Base-by-base conservation (phyloP, 2,888 invertebrate species). In the Trissolcus brochymenae region DNA sequence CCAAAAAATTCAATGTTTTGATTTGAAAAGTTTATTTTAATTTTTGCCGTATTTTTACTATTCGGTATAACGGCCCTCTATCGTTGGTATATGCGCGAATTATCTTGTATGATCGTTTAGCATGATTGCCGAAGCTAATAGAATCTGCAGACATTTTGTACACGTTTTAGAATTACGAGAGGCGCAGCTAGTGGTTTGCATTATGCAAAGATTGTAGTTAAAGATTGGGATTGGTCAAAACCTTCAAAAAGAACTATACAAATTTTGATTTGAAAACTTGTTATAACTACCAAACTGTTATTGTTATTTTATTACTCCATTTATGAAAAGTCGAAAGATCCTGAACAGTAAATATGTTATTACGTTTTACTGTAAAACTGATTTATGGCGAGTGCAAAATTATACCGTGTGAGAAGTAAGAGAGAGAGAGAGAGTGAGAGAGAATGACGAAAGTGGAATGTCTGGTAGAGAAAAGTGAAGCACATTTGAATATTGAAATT, bases 41-140 rank as follows among this genome's bases (percentile, higher is more conserved):
- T 35, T 3, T 35, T 35, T 11, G 9, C 9, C 6, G 35, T 35
- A 35, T 35, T 35, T 35, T 0, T 11, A 1, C 35, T 35, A 35
- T 53, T 25, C 41, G 50, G 21, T 16, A 35, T 68, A 68, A 68
- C 53, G 59, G 60, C n/a, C 21, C 51, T 7, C 9, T 67, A n/a
- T 35, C 46, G 46, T 21, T 35, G 57, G 59, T 53, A n/a, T n/a
- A n/a, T n/a, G n/a, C n/a, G 57, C 14, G 53, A 67, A 53, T 60
- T 35, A 46, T 51, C 59, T 67, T n/a, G 53, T 40, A 16, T 14
- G 53, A 67, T 59, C 59, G 59, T 51, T 67, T 59, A 67, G 46
- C 21, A 43, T 43, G 53, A 59, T 67, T 67, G 56, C 46, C 43
- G 16, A 6, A n/a, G 54, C 40, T 60, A 54, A 61, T 61, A 35